These are phyloP conservation scores for Apostichopus leukothele DNA, from an alignment of 53 echinoderm and acorn worm species.

Conservation along the genomic window DNA sequence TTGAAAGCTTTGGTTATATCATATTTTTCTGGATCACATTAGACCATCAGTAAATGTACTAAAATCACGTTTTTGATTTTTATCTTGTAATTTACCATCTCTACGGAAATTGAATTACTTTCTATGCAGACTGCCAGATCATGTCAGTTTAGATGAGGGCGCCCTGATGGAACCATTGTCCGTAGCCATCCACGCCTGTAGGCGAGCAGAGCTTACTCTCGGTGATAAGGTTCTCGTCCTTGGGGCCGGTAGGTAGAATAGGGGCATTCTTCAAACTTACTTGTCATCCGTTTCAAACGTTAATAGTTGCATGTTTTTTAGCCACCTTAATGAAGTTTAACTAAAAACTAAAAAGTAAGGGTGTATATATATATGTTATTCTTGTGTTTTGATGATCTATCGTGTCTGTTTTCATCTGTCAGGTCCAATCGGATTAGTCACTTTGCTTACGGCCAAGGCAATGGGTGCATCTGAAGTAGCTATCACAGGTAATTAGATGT, in stretches of 20 bases:
- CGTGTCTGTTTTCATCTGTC: not conserved
- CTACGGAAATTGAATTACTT: not conserved
- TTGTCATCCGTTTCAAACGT: no score
- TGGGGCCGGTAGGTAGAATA: constrained; percentile 61
- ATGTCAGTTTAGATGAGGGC: constrained; percentile 84
- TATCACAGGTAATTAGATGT: constrained; percentile 62
- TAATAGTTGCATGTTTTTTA: no score
- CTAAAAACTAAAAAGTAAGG: no score
- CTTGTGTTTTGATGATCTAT: no score
- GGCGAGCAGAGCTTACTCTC: constrained; percentile 64
- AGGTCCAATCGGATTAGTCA: constrained; percentile 80
- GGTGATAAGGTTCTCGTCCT: constrained; percentile 76
- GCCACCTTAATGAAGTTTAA: no score
- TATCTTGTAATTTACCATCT: no score
- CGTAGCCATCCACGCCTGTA: constrained; percentile 80
- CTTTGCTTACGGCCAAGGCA: constrained; percentile 70
- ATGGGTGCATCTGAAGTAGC: constrained; percentile 75
- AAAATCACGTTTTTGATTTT: no score
- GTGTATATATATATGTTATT: no score
- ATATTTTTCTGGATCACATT: no score
- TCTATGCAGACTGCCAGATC: constrained; percentile 72
- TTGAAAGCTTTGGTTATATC: no score
- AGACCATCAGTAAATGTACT: no score
- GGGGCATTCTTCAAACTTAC: no score
- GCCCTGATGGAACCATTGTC: constrained; percentile 89